phyloP scores from a whole-genome alignment of 2,888 invertebrate species.

The Prenolepis imparis region DNA sequence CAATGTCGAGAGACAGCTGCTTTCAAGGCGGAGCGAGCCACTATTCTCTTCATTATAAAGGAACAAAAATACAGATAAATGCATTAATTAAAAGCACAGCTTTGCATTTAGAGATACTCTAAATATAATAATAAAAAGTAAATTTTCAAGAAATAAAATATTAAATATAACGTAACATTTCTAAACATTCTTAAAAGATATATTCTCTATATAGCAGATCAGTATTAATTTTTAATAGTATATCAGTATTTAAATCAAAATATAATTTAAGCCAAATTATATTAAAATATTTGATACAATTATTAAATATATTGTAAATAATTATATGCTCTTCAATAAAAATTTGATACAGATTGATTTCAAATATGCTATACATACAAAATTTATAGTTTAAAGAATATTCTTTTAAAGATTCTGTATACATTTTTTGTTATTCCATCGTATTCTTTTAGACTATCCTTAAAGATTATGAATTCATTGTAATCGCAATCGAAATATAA shows the following conservation, averaged over 20 bases:
- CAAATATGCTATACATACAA: background rate
- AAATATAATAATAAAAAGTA: background rate
- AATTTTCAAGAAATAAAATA: background rate
- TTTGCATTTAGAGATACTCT: background rate
- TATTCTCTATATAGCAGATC: background rate
- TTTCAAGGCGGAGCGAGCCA: conserved; percentile 2
- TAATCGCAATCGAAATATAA: background rate
- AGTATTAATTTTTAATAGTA: background rate
- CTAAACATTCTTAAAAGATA: background rate
- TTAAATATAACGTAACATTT: background rate
- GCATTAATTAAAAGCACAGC: conserved; percentile 24
- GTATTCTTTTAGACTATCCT: background rate
- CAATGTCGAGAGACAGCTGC: background rate
- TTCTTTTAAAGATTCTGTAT: background rate
- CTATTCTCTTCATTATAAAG: background rate
- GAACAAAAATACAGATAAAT: background rate
- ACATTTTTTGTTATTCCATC: background rate
- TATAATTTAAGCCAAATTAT: background rate
- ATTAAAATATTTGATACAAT: background rate
- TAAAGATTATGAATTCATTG: background rate
- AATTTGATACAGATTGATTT: background rate
- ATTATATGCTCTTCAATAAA: background rate
- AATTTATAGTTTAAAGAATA: background rate
- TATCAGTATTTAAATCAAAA: background rate
- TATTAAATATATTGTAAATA: background rate